These are phyloP conservation scores for Lepus townsendii DNA, from an alignment of 2,797 vertebrate species.

Conservation along the genomic window DNA sequence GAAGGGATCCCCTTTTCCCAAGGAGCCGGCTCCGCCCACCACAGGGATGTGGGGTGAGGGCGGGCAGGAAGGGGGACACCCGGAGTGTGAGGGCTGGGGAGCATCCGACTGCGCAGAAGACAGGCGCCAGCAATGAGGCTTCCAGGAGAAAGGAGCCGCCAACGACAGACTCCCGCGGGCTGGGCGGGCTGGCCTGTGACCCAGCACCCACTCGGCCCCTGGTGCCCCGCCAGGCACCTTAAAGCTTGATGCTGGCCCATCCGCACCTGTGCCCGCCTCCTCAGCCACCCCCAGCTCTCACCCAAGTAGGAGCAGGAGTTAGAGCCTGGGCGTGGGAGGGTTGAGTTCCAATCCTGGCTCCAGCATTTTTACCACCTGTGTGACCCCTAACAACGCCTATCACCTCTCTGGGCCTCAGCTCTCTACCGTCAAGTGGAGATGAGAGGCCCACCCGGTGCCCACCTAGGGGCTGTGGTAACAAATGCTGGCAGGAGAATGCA, in stretches of 20 bases:
- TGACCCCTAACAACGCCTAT: not conserved
- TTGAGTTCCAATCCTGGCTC: not conserved
- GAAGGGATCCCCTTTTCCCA: conserved; percentile 70
- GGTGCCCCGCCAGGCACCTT: no score
- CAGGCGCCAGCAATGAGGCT: not conserved
- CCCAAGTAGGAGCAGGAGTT: not conserved
- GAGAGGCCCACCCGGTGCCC: not conserved
- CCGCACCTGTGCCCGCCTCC: not conserved
- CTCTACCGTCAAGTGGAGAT: not conserved
- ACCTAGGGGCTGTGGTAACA: rapidly evolving
- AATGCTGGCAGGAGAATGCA: rapidly evolving
- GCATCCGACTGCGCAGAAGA: not conserved
- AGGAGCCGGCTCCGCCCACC: not conserved
- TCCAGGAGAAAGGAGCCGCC: not conserved
- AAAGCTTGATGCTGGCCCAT: not conserved
- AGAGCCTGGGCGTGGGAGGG: not conserved
- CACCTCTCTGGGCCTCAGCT: not conserved
- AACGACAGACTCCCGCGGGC: not conserved
- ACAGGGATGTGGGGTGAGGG: not conserved
- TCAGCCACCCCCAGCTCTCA: not conserved
- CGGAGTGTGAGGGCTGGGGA: not conserved
- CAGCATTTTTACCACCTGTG: not conserved
- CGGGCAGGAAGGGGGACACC: not conserved
- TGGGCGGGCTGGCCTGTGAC: not conserved
- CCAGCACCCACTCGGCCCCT: not conserved